These are phyloP conservation scores for Merodon equestris DNA, from an alignment of 2,888 invertebrate species.

Conservation along the genomic window DNA sequence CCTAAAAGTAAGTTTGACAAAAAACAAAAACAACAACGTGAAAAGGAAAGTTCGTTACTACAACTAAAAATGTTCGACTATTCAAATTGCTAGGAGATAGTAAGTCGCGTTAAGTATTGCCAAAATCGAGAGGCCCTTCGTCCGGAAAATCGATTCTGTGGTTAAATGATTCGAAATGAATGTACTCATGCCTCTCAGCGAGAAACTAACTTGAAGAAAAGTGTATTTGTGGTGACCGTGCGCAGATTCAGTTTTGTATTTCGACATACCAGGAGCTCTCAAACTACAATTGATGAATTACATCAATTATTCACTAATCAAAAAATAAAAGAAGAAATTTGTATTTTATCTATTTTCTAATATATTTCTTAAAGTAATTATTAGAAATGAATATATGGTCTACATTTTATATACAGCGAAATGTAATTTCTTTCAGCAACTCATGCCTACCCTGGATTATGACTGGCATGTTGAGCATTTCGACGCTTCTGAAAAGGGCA, in stretches of 20 bases:
- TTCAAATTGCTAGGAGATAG: constrained; percentile 29
- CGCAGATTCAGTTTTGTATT: constrained; percentile 11
- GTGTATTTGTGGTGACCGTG: constrained; percentile 47
- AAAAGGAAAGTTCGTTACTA: constrained; percentile 20
- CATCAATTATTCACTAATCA: no score
- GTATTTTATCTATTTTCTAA: no score
- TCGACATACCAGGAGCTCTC: constrained; percentile 6
- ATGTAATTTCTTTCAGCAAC: no score
- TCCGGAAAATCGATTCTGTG: constrained; percentile 65
- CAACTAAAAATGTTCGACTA: constrained; percentile 21
- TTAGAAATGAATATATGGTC: no score
- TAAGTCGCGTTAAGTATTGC: constrained; percentile 33
- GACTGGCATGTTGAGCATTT: no score
- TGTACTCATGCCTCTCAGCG: constrained; percentile 7
- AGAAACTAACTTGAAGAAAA: constrained; percentile 4
- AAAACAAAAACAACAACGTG: neutral
- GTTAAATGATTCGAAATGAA: constrained; percentile 37
- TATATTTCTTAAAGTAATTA: no score
- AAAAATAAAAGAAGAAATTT: no score
- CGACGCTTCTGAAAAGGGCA: no score
- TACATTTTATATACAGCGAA: no score
- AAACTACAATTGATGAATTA: no score
- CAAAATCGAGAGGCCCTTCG: constrained; percentile 51
- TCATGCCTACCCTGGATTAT: no score
- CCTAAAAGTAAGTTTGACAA: constrained; percentile 9